Conservation (phyloP, 1,140 invertebrate genomes). For the Zaprionus tsacasi region DNA sequence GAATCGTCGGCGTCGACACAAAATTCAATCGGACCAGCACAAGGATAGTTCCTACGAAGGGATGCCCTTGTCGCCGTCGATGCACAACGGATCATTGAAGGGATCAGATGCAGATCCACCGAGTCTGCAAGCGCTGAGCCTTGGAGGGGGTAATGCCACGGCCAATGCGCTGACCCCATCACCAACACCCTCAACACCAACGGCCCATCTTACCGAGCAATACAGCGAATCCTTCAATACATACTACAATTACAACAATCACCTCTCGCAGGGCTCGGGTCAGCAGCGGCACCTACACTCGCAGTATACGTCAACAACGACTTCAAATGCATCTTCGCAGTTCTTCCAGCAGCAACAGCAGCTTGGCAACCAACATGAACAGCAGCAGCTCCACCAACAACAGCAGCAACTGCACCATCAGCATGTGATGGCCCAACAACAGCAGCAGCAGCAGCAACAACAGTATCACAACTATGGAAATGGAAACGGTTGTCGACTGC, state of each 20-base stretch:
- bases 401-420: slow-evolving; percentile 48
- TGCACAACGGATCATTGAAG: slow-evolving; percentile 40
- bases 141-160: slow-evolving; percentile 47
- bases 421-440: slow-evolving; percentile 49
- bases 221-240: slow-evolving; percentile 65
- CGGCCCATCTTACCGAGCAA: slow-evolving; percentile 63
- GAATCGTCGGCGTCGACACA: slow-evolving; percentile 75
- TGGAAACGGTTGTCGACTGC: slow-evolving; percentile 53
- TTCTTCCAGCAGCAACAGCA: slow-evolving; percentile 54
- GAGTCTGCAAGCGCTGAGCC: slow-evolving; percentile 62
- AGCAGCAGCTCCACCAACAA: slow-evolving; percentile 42
- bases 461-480: slow-evolving; percentile 66
- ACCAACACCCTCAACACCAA: slow-evolving; percentile 66
- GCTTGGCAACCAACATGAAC: slow-evolving; percentile 6
- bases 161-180: slow-evolving; percentile 70
- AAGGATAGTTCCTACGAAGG: slow-evolving; percentile 73
- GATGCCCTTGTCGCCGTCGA: slow-evolving; percentile 67
- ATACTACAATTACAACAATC: slow-evolving; percentile 70
- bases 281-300: slow-evolving; percentile 46
- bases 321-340: slow-evolving; percentile 35
- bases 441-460: slow-evolving; percentile 48
- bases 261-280: slow-evolving; percentile 36
- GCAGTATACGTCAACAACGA: slow-evolving; percentile 36
- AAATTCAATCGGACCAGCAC: slow-evolving; percentile 75
- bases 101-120: slow-evolving; percentile 59